phyloP scores from a whole-genome alignment of 2,113 vertebrate species.

The Xiphias gladius region DNA sequence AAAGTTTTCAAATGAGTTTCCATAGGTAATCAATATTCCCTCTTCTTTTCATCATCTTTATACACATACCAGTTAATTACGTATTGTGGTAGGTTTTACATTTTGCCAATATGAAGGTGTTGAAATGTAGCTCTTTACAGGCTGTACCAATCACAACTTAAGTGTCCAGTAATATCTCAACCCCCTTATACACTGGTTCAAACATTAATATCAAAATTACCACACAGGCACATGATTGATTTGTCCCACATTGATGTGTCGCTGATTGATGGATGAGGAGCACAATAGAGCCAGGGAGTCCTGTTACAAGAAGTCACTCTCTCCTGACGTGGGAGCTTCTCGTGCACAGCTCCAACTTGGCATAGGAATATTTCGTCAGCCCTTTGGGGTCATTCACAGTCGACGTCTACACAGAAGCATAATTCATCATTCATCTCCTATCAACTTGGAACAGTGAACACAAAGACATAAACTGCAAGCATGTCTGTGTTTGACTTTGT shows the following conservation, averaged over 20 bases:
- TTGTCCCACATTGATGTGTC: conserved; percentile 98
- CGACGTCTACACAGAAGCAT: conserved; percentile 41
- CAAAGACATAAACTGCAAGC: conserved; percentile 29
- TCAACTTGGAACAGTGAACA: conserved; percentile 41
- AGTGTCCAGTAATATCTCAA: conserved; percentile 17
- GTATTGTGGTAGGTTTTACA: neutral
- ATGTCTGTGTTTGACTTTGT: conserved; percentile 45
- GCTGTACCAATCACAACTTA: neutral
- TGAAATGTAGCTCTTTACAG: neutral
- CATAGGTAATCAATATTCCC: conserved; percentile 88
- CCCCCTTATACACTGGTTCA: conserved; percentile 31
- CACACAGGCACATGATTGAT: conserved; percentile 97
- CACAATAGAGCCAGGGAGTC: conserved; percentile 25
- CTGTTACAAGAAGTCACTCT: conserved; percentile 13
- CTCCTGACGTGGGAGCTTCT: conserved; percentile 11
- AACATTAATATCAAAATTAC: conserved; percentile 56
- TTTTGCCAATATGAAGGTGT: neutral
- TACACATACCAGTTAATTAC: neutral
- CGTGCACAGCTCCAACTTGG: conserved; percentile 27
- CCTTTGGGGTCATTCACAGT: conserved; percentile 41
- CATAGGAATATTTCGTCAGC: conserved; percentile 49
- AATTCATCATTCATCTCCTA: conserved; percentile 20
- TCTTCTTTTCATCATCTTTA: neutral
- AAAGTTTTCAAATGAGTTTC: conserved; percentile 96
- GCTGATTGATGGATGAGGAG: conserved; percentile 92